Percentiles rank a stretch among this genome's conserved stretches.
Evolutionary conservation across 37 sponge, comb jelly and placozoan species (phyloP).

Genomic region (Mnemiopsis leidyi): DNA sequence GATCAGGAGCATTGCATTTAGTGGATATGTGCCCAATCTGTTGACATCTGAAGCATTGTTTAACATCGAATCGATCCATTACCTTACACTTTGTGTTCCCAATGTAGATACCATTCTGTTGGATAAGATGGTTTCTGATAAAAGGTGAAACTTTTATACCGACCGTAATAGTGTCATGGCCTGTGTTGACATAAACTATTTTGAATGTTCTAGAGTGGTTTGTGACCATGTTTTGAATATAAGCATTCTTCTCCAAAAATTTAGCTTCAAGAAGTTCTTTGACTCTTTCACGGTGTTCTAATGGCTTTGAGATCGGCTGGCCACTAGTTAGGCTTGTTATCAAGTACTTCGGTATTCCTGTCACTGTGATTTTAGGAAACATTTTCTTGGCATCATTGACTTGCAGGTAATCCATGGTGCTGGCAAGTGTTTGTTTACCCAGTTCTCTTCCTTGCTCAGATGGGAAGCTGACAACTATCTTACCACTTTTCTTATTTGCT

Average conservation of each 20-base stretch:
- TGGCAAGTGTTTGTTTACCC: no score
- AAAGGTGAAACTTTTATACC: background rate
- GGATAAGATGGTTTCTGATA: background rate
- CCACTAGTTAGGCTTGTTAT: no score
- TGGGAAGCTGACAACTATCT: no score
- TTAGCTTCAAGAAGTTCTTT: background rate
- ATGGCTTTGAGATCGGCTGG: no score
- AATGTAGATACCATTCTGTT: background rate
- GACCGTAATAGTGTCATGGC: no score
- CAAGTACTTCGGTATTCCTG: no score
- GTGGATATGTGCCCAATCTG: background rate
- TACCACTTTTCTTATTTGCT: no score
- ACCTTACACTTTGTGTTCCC: background rate
- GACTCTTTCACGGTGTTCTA: background rate
- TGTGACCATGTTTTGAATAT: background rate
- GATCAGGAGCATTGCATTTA: background rate
- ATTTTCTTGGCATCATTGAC: no score
- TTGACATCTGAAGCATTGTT: background rate
- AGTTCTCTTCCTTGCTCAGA: no score
- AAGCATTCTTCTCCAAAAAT: background rate
- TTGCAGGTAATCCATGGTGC: no score
- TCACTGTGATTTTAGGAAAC: no score
- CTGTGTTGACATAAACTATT: background rate
- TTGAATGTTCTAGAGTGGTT: background rate
- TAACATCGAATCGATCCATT: background rate